Evolutionary conservation across 2,113 vertebrate genomes (phyloP).

Genomic region (Xenopus borealis): DNA sequence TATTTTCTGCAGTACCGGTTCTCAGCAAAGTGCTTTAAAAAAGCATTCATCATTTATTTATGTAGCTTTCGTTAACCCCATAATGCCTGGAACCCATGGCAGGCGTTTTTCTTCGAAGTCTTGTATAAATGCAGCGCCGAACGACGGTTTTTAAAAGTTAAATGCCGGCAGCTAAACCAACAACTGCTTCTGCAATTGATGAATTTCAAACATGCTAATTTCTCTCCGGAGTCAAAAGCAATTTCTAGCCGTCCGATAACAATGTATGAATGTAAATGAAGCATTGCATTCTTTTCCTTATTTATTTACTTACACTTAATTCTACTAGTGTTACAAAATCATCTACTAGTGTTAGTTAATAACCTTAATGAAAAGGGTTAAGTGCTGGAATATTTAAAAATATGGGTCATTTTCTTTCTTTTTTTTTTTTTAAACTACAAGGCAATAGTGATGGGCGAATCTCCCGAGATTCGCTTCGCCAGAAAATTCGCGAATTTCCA

Average conservation of each 20-base stretch:
- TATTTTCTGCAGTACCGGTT: constrained; percentile 71
- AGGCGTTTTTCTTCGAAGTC: constrained; percentile 46
- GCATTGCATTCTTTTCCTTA: no score
- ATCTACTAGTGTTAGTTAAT: no score
- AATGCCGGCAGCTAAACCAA: constrained; percentile 8
- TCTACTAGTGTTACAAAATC: no score
- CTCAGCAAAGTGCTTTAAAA: constrained; percentile 79
- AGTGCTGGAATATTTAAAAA: no score
- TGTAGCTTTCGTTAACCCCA: constrained; percentile 69
- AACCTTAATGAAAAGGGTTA: no score
- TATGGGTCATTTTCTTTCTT: no score
- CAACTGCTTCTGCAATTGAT: background rate
- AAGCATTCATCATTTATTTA: constrained; percentile 80
- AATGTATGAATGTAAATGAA: constrained; percentile 18
- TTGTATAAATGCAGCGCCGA: constrained; percentile 8
- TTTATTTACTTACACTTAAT: no score
- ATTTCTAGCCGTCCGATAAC: background rate
- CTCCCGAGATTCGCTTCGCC: no score
- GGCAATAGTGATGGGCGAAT: no score
- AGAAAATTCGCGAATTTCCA: no score
- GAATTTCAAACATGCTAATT: constrained; percentile 4
- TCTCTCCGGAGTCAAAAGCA: constrained; percentile 14
- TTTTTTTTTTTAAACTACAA: no score
- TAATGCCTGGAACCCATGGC: constrained; percentile 46
- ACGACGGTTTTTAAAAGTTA: constrained; percentile 18